Evolutionary conservation across 2,888 invertebrate genomes (phyloP).

Genomic region (Aphidius colemani): DNA sequence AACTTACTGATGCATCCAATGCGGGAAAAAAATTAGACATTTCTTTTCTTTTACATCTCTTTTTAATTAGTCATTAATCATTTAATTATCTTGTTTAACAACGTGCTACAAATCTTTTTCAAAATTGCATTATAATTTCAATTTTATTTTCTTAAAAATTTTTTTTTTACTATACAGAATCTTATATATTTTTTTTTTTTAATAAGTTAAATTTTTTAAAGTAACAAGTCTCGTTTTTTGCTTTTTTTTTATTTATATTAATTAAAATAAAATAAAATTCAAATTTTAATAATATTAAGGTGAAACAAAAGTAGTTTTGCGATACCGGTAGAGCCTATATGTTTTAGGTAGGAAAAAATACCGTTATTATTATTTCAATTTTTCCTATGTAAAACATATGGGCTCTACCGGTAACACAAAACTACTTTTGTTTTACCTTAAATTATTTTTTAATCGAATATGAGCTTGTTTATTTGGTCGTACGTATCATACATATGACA

Average conservation of each 20-base stretch:
- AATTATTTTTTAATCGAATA: too few species aligned
- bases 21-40: background rate
- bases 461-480: background rate
- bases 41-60: constrained; percentile 19
- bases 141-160: background rate
- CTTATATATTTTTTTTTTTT: too few species aligned
- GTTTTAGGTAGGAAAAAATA: too few species aligned
- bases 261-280: background rate
- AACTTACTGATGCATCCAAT: constrained; percentile 21
- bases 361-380: too few species aligned
- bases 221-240: background rate
- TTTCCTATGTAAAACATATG: too few species aligned
- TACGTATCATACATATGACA: too few species aligned
- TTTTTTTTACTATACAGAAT: background rate
- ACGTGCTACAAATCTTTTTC: background rate
- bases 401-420: too few species aligned
- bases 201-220: background rate
- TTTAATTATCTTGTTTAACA: constrained; percentile 29
- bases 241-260: background rate
- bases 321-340: too few species aligned
- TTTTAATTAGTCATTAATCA: constrained; percentile 40
- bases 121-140: background rate
- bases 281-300: too few species aligned
- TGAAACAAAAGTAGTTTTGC: too few species aligned
- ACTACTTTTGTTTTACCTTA: too few species aligned